Evolutionary conservation across 2,888 invertebrate species (phyloP).

Genomic region (Hemistola chrysoprasaria): DNA sequence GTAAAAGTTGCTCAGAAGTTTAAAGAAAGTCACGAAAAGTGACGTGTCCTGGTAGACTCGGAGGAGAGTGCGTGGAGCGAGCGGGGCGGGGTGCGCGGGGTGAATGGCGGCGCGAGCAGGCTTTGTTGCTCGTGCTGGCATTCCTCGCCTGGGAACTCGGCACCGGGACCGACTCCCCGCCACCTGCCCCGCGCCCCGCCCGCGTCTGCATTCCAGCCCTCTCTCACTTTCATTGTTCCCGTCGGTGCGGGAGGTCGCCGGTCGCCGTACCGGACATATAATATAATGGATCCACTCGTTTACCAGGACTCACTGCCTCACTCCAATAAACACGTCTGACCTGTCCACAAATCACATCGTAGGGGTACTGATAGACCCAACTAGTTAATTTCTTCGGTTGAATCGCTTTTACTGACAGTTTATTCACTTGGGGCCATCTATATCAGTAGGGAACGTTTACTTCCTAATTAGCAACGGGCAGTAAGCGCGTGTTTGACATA

Average conservation of each 20-base stretch:
- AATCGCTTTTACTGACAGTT: conserved; percentile 7
- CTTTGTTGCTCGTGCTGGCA: conserved; percentile 79
- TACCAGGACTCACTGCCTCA: conserved; percentile 59
- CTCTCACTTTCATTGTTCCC: conserved; percentile 81
- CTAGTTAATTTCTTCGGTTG: conserved; percentile 44
- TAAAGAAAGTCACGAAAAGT: conserved; percentile 68
- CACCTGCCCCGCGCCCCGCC: conserved; percentile 49
- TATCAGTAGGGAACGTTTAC: conserved; percentile 13
- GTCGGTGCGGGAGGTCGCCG: conserved; percentile 79
- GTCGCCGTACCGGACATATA: conserved; percentile 69
- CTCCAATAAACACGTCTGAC: conserved; percentile 68
- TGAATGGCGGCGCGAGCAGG: conserved; percentile 76
- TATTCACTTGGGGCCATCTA: conserved; percentile 1
- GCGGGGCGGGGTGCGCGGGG: conserved; percentile 52
- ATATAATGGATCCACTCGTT: conserved; percentile 68
- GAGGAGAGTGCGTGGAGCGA: conserved; percentile 45
- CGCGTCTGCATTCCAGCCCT: conserved; percentile 74
- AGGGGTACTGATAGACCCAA: conserved; percentile 43
- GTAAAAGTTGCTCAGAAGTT: conserved; percentile 55
- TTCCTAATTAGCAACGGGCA: conserved; percentile 24
- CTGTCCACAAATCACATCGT: conserved; percentile 67
- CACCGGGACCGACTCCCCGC: conserved; percentile 49
- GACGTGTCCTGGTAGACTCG: conserved; percentile 59
- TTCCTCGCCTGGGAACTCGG: conserved; percentile 81
- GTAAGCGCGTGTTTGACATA: conserved; percentile 51